A percentile compares a stretch with the other conserved stretches of the same genome.
These are phyloP conservation scores for Galagoides demidoff DNA, from an alignment of 2,797 vertebrate species.

Conservation along the genomic window DNA sequence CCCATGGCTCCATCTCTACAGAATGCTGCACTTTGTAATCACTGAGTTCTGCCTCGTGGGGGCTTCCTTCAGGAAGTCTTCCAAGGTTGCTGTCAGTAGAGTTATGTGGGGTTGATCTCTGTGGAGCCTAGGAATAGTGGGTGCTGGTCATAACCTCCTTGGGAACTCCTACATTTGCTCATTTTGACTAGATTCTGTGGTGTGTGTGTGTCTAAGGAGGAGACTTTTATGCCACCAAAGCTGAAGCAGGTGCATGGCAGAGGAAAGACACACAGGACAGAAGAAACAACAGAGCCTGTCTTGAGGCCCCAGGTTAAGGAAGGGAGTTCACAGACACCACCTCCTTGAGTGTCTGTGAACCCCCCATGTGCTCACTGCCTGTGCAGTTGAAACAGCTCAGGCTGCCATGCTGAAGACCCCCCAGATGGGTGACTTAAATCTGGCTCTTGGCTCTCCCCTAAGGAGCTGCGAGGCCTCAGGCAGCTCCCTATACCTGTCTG, in stretches of 20 bases:
- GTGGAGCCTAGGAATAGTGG: not conserved
- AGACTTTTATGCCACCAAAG: not conserved
- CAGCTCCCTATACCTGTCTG: not conserved
- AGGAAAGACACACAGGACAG: not conserved
- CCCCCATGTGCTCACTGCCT: accelerated
- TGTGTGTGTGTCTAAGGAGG: not conserved
- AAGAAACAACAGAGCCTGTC: not conserved
- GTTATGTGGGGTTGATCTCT: not conserved
- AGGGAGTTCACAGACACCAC: not conserved
- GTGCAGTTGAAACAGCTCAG: not conserved
- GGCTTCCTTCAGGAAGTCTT: not conserved
- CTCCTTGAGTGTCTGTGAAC: not conserved
- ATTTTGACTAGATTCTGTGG: slow-evolving; percentile 1
- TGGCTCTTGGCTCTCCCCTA: not conserved
- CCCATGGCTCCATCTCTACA: not conserved
- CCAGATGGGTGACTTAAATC: not conserved
- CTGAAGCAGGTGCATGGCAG: not conserved
- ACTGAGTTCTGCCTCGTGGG: not conserved
- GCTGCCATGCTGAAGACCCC: accelerated
- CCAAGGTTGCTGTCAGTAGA: not conserved
- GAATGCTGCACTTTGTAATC: not conserved
- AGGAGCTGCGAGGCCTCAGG: not conserved
- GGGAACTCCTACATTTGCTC: not conserved
- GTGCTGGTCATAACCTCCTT: not conserved
- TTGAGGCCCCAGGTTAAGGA: not conserved